Base-by-base conservation (phyloP, 2,113 vertebrate species). In the Lethenteron reissneri region DNA sequence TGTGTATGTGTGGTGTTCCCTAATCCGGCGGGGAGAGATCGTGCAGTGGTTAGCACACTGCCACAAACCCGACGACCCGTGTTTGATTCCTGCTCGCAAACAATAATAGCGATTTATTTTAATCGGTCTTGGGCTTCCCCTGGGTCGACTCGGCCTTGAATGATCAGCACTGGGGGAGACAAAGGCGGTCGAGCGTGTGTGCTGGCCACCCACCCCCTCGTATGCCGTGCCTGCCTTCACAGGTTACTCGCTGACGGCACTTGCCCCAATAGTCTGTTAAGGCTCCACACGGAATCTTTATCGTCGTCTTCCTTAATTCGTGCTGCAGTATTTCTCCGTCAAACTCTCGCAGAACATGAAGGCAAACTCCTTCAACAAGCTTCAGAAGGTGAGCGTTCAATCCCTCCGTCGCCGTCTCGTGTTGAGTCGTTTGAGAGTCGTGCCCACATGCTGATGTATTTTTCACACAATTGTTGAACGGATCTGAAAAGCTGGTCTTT, bases 261-360 rank as follows among this genome's bases (percentile, higher is more conserved):
- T 11, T 68, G 64, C 64, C 64, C n/a, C n/a, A n/a, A 68, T 25
- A 68, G 64, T 68, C 11, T 68, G 64, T 68, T 17, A 2, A 11
- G n/a, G 64, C 41, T 41, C 10, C n/a, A 68, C 21, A 1, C 9
- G 15, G 21, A 7, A 68, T 9, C 68, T 11, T 57, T 19, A 56
- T 57, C 70, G 17, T 21, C 2, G 19, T 41, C 13, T 74, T 83
- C 83, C 86, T 90, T 89, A 85, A 88, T 74, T 10, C 21, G 71
- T 9, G 9, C 21, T 74, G 76, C 77, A 96, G 94, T 99, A 99
- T 80, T 99, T 97, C 87, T 99, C 92, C 76, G 88, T 99, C 58
- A 99, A 99, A 74, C 80, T 99, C 6, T 95, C 88, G 21, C 89
- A 97, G 57, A 99, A 97, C 73, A 91, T 99, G 90, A 97, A 87